Evolutionary conservation across 1,140 invertebrate genomes (phyloP), one percentile per base, ranked within the genome.

Genomic region (Drosophila micromelanica): DNA sequence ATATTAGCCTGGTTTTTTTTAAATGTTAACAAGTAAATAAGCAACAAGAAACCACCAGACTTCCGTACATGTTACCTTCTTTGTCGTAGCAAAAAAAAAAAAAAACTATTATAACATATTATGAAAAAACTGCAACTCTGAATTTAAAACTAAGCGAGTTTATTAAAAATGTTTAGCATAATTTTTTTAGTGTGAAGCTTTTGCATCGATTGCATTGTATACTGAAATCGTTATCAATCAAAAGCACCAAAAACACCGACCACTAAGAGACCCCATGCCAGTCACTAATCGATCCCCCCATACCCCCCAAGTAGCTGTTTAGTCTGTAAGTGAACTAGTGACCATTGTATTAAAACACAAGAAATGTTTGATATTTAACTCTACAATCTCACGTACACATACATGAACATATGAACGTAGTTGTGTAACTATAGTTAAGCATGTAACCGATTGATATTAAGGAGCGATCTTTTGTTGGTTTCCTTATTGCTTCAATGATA

Each of bases 391-490:
- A 73, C 57, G 62, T 32, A 86, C 43, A 52, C 64, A 49, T 32
- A 70, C 52, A 56, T 37, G 56, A 73, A 65, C 54, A 84, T 62
- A 74, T 82, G 57, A 56, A 69, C 76, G 84, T 69, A 86, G 76
- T 76, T 82, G 63, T 81, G 55, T 57, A 57, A 57, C 27, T 57
- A 73, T 57, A 73, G 71, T 74, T 79, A 76, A 81, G 78, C 71
- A 78, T 86, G 56, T 86, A 86, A 86, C 82, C 82, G 76, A 87
- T 82, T 89, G 84, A 89, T 87, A 87, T 87, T 89, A 87, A 75
- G 76, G 76, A 76, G 76, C 84, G 82, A 87, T 86, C 81, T 84
- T 87, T 82, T 87, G 75, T 89, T 87, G 82, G 82, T 87, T 87
- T 89, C 82, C 84, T 78, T 85, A 80, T 75, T 82, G 80, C 80